A percentile compares a stretch with the other conserved stretches of the same genome.
Conservation (phyloP, 2,797 vertebrate species). For the Acipenser oxyrinchus region DNA sequence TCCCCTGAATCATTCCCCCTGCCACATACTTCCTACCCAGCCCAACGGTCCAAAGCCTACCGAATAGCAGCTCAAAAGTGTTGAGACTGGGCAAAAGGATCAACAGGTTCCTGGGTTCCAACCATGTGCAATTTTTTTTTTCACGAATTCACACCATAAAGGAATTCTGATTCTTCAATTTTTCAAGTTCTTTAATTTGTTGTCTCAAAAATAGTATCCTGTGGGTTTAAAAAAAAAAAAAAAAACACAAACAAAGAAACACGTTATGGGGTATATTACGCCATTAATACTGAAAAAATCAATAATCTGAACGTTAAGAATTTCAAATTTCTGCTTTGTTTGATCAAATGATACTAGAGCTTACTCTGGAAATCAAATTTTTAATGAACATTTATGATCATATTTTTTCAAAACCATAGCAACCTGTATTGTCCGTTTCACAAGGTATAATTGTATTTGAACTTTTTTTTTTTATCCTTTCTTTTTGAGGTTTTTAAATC, state of each 20-base stretch:
- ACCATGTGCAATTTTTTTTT: conserved; percentile 80
- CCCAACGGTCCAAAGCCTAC: conserved; percentile 80
- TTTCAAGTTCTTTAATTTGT: conserved; percentile 99
- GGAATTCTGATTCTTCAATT: conserved; percentile 99
- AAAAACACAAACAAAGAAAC: not conserved
- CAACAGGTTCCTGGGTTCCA: conserved; percentile 74
- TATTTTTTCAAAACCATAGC: no score
- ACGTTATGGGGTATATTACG: not conserved
- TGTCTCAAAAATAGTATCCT: conserved; percentile 99
- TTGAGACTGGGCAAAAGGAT: conserved; percentile 74
- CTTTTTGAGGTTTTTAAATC: no score
- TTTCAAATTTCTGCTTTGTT: no score
- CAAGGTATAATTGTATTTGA: no score
- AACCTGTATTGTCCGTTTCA: no score
- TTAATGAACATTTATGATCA: no score
- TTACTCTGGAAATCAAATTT: no score
- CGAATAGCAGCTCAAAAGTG: conserved; percentile 75
- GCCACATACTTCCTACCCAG: conserved; percentile 65
- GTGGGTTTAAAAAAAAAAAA: conserved; percentile 12
- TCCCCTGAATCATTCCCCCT: conserved; percentile 66
- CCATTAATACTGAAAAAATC: no score
- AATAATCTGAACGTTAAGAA: no score
- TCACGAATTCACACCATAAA: conserved; percentile 91
- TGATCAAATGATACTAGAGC: no score
- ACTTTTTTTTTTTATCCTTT: no score